Evolutionary conservation across 2,113 vertebrate genomes (phyloP), one percentile per base, ranked within the genome.

Genomic region (Dasyornis broadbenti): DNA sequence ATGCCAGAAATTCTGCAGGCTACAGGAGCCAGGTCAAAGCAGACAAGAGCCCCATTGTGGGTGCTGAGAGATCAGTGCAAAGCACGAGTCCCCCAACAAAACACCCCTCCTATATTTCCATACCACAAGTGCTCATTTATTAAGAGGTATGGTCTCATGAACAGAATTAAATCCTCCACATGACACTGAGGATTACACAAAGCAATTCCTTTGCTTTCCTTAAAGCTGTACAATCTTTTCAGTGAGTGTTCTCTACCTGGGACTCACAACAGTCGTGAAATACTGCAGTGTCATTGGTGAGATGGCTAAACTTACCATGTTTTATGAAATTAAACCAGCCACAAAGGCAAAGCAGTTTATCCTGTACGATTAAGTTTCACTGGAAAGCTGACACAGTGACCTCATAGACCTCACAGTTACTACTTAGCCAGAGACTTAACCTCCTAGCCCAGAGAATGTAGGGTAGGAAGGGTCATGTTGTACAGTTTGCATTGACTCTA

Each of bases 11-110:
- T 86, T 45, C 59, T 13, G 17, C 54, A 76, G 37, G 64, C 60
- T 75, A 3, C 44, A 31, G 27, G 10, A 50, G 76, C 64, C 68
- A 81, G 89, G 83, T 42, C 57, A 61, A 61, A 76, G 64, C 44
- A 76, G 23, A 52, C 66, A 91, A 88, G 42, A 45, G 75, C 4
- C 27, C 69, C 65, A 79, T 57, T 94, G 89, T 96, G 69, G 76
- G 42, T 18, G 56, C 72, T 56, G 35, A 66, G 49, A 45, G 95
- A 88, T 90, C 70, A 93, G 71, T 14, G 76, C 71, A 77, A 49
- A 85, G 71, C 75, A 65, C n/a, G 30, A 39, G 11, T 2, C 85
- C 45, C 68, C 24, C 30, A 59, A 40, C 28, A 80, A 69, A 76
- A 72, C 59, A 60, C 49, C 15, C 12, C 21, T 50, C 66, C 88